phyloP scores from a whole-genome alignment of 2,113 vertebrate species.

The Nymphicus hollandicus region DNA sequence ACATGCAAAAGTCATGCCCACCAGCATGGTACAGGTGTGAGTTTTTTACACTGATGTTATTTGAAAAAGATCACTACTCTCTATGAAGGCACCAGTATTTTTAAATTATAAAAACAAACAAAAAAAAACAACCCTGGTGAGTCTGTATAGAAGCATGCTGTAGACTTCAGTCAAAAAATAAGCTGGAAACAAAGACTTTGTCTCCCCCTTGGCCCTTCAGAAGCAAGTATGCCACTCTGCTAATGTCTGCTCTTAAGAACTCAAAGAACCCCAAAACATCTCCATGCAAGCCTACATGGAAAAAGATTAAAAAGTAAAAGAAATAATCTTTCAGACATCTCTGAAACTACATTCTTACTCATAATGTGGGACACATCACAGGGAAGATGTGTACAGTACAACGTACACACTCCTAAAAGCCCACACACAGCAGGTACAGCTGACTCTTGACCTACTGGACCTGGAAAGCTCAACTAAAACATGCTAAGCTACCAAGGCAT shows the following conservation, averaged over 20 bases:
- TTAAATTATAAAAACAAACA: background rate
- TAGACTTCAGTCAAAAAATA: background rate
- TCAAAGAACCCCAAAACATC: background rate
- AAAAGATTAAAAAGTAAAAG: background rate
- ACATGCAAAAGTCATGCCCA: background rate
- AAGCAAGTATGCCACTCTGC: background rate
- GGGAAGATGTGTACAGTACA: background rate
- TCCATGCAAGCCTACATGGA: fast-evolving
- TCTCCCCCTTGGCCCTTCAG: background rate
- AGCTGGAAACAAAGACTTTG: background rate
- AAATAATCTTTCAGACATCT: background rate
- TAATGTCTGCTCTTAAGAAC: background rate
- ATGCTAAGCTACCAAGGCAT: background rate
- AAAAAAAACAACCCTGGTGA: background rate
- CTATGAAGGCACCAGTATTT: background rate
- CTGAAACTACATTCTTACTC: background rate
- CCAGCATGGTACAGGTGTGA: background rate
- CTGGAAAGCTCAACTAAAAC: background rate
- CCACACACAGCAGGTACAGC: background rate
- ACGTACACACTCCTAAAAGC: background rate
- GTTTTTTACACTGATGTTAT: background rate
- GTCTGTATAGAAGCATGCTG: background rate
- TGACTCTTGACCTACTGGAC: background rate
- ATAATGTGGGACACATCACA: background rate
- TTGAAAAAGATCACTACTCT: background rate